phyloP scores from a whole-genome alignment of 2,888 invertebrate species.

The Lobophora halterata region DNA sequence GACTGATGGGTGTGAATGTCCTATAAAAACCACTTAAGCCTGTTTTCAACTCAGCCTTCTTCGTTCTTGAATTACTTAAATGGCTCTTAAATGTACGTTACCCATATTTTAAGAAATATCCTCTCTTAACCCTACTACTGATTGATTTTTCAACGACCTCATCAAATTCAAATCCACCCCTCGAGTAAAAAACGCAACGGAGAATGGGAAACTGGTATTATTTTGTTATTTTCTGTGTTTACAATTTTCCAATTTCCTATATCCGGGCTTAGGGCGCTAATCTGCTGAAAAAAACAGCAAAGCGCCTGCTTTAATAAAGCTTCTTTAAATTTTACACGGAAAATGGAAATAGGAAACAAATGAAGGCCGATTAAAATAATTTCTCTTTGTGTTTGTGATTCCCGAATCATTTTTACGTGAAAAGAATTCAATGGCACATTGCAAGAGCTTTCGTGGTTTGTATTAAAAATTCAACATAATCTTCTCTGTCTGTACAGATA shows the following conservation, averaged over 20 bases:
- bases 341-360: constrained; percentile 10
- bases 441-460: too few species aligned
- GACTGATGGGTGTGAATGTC: too few species aligned
- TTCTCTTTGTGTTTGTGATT: too few species aligned
- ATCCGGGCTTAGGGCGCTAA: constrained; percentile 42
- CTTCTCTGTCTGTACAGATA: too few species aligned
- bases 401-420: too few species aligned
- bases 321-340: constrained; percentile 28
- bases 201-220: constrained; percentile 30
- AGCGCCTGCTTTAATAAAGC: constrained; percentile 38
- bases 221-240: constrained; percentile 35
- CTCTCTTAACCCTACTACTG: constrained; percentile 29
- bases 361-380: constrained; percentile 3
- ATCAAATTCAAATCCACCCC: constrained; percentile 27
- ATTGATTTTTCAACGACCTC: constrained; percentile 34
- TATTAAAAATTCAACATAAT: too few species aligned
- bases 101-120: constrained; percentile 20
- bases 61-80: constrained; percentile 18
- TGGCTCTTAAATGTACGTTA: constrained; percentile 21
- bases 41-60: too few species aligned
- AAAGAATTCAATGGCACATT: too few species aligned
- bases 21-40: too few species aligned
- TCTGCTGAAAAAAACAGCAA: constrained; percentile 35
- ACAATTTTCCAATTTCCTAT: constrained; percentile 45
- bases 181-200: constrained; percentile 28